Conservation (phyloP, 2,797 vertebrate species). For the Apogon hyalosoma region DNA sequence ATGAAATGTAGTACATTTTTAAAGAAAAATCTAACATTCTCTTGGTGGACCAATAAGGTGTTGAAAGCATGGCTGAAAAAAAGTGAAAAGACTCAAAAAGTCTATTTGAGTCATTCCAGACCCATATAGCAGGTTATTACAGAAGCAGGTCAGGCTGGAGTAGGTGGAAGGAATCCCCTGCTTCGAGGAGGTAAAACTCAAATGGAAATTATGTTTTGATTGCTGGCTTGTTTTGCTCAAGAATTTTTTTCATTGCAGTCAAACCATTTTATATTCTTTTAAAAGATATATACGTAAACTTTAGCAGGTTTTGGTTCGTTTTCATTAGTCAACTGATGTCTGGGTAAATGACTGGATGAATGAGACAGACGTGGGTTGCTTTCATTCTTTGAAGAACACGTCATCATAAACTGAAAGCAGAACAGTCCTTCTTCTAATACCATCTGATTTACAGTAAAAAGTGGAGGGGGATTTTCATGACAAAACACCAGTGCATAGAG, state of each 20-base stretch:
- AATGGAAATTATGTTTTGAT: not conserved
- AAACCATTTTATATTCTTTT: not conserved
- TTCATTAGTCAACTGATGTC: not conserved
- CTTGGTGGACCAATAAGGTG: too few species aligned
- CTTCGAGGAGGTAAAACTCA: not conserved
- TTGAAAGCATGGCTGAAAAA: too few species aligned
- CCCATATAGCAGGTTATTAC: too few species aligned
- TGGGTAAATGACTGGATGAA: not conserved
- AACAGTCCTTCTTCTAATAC: slow-evolving; percentile 30
- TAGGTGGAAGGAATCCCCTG: slow-evolving; percentile 11
- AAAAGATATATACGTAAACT: not conserved
- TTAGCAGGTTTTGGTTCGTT: not conserved
- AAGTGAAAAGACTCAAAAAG: too few species aligned
- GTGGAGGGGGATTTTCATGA: slow-evolving; percentile 25
- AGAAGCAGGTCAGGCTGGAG: too few species aligned
- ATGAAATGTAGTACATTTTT: too few species aligned
- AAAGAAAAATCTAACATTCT: too few species aligned
- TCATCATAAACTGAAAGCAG: too few species aligned
- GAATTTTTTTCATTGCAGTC: not conserved
- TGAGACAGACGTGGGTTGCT: not conserved
- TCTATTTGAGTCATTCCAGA: too few species aligned
- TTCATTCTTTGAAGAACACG: too few species aligned
- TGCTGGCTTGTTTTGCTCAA: not conserved
- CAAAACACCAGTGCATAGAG: slow-evolving; percentile 28
- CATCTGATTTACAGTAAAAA: slow-evolving; percentile 33